Conservation (phyloP, 2,113 vertebrate genomes). For the Brienomyrus brachyistius region DNA sequence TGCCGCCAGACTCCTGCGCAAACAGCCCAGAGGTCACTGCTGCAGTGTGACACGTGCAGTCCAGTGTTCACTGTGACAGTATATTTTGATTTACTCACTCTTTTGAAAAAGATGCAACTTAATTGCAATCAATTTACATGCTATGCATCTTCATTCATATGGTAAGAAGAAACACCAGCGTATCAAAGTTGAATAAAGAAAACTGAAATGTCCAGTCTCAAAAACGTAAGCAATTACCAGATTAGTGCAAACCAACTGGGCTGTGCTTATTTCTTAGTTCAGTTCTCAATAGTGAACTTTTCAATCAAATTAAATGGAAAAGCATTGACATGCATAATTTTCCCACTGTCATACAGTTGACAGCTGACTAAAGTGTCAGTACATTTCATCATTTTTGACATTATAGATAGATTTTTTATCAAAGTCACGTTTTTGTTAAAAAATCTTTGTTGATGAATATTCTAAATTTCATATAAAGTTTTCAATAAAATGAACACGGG, state of each 20-base stretch:
- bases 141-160: background rate
- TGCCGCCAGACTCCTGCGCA: conserved; percentile 57
- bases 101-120: background rate
- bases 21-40: background rate
- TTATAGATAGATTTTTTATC: background rate
- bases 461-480: background rate
- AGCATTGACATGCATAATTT: background rate
- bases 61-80: background rate
- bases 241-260: background rate
- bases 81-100: background rate
- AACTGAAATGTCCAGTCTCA: background rate
- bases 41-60: background rate
- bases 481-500: background rate
- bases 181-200: background rate
- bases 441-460: background rate
- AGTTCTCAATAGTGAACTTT: background rate
- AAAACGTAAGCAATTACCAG: background rate
- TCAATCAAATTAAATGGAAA: background rate
- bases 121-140: background rate
- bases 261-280: background rate
- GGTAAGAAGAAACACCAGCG: background rate
- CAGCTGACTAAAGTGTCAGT: background rate
- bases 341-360: background rate
- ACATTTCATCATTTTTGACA: background rate
- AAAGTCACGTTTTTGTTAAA: no score